phyloP scores from a whole-genome alignment of 2,797 vertebrate species.

The Semaprochilodus insignis region DNA sequence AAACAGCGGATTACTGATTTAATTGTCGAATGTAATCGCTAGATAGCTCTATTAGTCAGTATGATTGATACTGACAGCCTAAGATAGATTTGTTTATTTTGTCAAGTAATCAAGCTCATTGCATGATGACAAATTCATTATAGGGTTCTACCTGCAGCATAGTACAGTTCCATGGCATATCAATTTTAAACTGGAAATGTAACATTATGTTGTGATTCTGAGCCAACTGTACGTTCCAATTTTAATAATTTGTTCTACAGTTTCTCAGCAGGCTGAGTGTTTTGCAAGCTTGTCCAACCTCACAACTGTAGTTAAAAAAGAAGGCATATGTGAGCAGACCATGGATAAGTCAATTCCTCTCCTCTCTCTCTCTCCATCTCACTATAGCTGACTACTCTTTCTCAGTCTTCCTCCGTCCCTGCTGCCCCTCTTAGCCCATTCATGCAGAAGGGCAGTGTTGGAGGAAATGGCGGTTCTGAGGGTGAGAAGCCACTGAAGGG shows the following conservation, averaged over 20 bases:
- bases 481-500: constrained; percentile 85
- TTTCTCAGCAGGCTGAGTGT: too few relatives aligned
- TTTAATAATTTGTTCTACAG: neutral
- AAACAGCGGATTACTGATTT: too few relatives aligned
- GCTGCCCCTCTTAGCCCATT: constrained; percentile 82
- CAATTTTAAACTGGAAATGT: neutral
- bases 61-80: too few relatives aligned
- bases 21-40: too few relatives aligned
- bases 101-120: too few relatives aligned
- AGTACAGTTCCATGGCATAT: too few relatives aligned
- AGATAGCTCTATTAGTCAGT: too few relatives aligned
- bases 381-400: constrained; percentile 3
- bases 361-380: constrained; percentile 5
- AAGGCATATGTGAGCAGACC: neutral
- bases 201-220: neutral
- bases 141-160: too few relatives aligned
- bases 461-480: constrained; percentile 83
- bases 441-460: constrained; percentile 85
- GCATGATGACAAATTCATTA: too few relatives aligned
- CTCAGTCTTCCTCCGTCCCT: constrained; percentile 81
- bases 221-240: neutral
- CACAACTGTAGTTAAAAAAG: neutral
- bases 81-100: too few relatives aligned
- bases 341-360: neutral
- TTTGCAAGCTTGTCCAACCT: neutral